Evolutionary conservation across 2,113 vertebrate genomes (phyloP).

Genomic region (Centrocercus urophasianus): DNA sequence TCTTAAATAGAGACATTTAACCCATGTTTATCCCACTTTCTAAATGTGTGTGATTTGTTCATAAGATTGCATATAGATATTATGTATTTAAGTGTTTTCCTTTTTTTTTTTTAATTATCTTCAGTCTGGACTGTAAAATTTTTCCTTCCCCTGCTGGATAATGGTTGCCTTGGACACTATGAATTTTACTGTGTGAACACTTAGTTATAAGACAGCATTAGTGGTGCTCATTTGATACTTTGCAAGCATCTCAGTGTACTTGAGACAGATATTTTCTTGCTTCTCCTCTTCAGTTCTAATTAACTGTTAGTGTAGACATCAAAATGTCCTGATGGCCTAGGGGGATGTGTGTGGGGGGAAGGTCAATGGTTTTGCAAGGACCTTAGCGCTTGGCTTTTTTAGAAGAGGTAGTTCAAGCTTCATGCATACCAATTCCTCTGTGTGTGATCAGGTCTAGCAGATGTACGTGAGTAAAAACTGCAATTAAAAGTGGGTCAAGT

Average conservation of each 20-base stretch:
- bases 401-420: not conserved
- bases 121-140: not conserved
- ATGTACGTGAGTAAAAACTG: not conserved
- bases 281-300: not conserved
- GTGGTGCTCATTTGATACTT: not conserved
- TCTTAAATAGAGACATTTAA: not conserved
- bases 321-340: not conserved
- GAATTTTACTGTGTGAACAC: not conserved
- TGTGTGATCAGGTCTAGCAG: not conserved
- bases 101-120: not conserved
- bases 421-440: not conserved
- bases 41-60: not conserved
- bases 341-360: not conserved
- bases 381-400: not conserved
- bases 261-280: not conserved
- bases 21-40: not conserved
- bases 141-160: not conserved
- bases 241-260: not conserved
- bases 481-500: not conserved
- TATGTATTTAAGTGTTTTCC: not conserved
- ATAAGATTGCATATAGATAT: not conserved
- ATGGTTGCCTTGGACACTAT: not conserved
- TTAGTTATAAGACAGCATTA: not conserved
- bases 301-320: not conserved
- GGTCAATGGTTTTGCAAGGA: not conserved